Base-by-base conservation (phyloP, 2,113 vertebrate species). In the Ornithorhynchus anatinus region DNA sequence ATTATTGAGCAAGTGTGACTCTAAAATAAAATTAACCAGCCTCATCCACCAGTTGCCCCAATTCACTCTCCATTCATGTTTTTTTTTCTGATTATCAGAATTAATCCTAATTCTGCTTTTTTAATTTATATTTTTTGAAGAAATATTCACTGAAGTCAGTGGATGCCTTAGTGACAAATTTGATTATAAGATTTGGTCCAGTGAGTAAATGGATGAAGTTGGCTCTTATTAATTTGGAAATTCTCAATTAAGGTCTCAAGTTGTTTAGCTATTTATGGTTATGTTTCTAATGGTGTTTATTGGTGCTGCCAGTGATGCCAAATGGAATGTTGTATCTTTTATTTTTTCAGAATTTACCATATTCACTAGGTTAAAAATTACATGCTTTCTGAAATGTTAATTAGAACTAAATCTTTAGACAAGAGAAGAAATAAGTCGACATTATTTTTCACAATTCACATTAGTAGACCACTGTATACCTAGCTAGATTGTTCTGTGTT, bases 351-450 rank as follows among this genome's bases (percentile, higher is more conserved):
- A 87, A 85, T 81, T 75, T 83, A 88, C 85, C 67, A 73, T 85
- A 84, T 72, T 89, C 90, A 79, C 82, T 81, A 86, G 90, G 69
- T 77, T 85, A 84, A 84, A 90, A 89, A 79, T 33, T 78, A 72
- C 66, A 82, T 78, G 64, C 84, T 92, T 89, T 89, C 85, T 84
- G 82, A 90, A 87, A 88, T 86, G 88, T 91, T 92, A 91, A 88
- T 85, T 84, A 88, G 84, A 87, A 90, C 86, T 89, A 92, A 93
- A 91, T 91, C 91, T 87, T 92, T 90, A 91, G 86, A 92, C 88
- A 94, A 92, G 89, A 84, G 88, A 92, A 89, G 72, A 58, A 88
- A 90, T 88, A 82, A 76, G 81, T 83, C 90, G 90, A 87, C 92
- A 92, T 90, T 91, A 88, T 92, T 92, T 90, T 51, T 90, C 59